Evolutionary conservation across 2,113 vertebrate species (phyloP).

Genomic region (Actenoides lindsayi): DNA sequence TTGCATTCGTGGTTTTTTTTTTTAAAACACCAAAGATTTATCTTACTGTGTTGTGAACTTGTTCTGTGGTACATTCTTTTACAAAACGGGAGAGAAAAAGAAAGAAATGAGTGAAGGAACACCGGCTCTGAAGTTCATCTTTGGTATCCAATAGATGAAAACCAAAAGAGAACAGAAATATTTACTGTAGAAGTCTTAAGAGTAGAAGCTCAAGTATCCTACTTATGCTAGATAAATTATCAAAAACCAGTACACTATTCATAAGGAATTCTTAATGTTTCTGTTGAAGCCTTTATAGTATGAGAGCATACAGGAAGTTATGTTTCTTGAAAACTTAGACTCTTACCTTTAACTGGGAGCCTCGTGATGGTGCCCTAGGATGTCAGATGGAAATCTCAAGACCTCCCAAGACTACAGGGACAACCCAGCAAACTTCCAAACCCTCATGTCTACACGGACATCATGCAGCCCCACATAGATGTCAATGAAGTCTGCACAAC

Average conservation of each 20-base stretch:
- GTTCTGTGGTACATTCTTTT: neutral
- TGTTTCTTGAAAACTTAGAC: neutral
- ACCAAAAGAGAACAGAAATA: neutral
- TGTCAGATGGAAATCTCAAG: neutral
- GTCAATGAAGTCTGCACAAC: neutral
- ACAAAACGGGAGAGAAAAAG: neutral
- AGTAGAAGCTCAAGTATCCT: neutral
- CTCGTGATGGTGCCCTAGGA: neutral
- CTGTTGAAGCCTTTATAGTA: neutral
- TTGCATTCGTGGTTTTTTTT: neutral
- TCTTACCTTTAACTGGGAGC: neutral
- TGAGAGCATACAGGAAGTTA: neutral
- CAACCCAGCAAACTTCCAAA: neutral
- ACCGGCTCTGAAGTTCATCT: neutral
- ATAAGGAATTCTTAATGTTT: neutral
- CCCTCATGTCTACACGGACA: neutral
- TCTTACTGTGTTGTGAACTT: neutral
- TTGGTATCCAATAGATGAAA: neutral
- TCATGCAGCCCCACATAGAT: neutral
- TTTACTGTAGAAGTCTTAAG: neutral
- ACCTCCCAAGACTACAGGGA: neutral
- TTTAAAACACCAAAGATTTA: neutral
- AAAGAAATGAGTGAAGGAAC: neutral
- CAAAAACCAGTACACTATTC: neutral
- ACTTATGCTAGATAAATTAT: slow-evolving; percentile 5